A percentile compares a stretch with the other conserved stretches of the same genome.
Evolutionary conservation across 2,797 vertebrate species (phyloP).

Genomic region (Spinibarbus caldwelli): DNA sequence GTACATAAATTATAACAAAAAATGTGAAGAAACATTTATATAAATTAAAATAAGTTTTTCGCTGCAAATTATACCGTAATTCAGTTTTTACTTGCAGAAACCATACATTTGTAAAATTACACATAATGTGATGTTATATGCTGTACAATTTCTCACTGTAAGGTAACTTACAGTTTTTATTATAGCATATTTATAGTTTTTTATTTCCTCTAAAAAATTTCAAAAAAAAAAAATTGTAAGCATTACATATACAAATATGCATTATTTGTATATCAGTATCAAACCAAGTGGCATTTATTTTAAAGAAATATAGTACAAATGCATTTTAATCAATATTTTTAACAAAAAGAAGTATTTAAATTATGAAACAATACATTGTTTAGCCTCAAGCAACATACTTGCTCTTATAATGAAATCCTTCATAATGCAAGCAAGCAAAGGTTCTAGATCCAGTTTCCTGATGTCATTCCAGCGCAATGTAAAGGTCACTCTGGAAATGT

Average conservation of each 20-base stretch:
- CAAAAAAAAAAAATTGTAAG: too few relatives aligned
- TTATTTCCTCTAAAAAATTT: too few relatives aligned
- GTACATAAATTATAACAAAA: background rate
- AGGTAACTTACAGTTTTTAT: background rate
- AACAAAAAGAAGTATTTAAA: too few relatives aligned
- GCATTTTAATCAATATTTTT: background rate
- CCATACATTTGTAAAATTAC: background rate
- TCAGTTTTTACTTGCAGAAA: background rate
- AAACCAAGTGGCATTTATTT: background rate
- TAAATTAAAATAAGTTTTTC: background rate
- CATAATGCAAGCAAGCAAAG: background rate
- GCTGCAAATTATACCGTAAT: background rate
- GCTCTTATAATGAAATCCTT: background rate
- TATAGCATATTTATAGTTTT: background rate
- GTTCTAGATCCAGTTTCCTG: conserved; percentile 36
- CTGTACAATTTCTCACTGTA: background rate
- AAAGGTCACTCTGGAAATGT: conserved; percentile 56
- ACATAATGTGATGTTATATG: background rate
- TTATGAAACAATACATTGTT: background rate
- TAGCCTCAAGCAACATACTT: background rate
- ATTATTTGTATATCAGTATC: background rate
- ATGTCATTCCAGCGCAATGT: conserved; percentile 50
- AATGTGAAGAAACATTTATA: background rate
- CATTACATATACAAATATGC: background rate
- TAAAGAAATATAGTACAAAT: background rate